These are phyloP conservation scores for Heterotis niloticus DNA, from an alignment of 2,113 vertebrate species.

Conservation along the genomic window DNA sequence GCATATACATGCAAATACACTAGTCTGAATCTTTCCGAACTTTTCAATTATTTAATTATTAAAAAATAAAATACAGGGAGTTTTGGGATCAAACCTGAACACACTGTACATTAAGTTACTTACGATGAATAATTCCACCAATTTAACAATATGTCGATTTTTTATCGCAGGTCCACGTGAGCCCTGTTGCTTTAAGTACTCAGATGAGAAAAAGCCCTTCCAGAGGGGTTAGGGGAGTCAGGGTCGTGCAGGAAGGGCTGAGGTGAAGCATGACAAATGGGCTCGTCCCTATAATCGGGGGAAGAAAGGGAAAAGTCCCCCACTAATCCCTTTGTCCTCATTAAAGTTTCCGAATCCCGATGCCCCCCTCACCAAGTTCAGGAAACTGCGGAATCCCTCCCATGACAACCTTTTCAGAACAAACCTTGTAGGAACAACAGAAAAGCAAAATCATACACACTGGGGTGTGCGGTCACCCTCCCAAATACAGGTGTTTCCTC, in stretches of 20 bases:
- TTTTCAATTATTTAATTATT: too few species aligned
- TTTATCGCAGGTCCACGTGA: slow-evolving; percentile 28
- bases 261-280: slow-evolving; percentile 55
- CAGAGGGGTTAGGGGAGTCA: slow-evolving; percentile 40
- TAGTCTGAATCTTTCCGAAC: too few species aligned
- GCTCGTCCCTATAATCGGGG: slow-evolving; percentile 52
- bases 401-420: neutral
- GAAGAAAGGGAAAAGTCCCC: slow-evolving; percentile 49
- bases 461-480: neutral
- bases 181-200: slow-evolving; percentile 1
- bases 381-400: neutral
- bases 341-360: slow-evolving; percentile 45
- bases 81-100: too few species aligned
- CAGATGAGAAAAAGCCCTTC: slow-evolving; percentile 41
- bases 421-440: neutral
- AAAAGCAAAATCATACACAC: neutral
- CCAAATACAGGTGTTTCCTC: neutral
- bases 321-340: slow-evolving; percentile 55
- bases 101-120: too few species aligned
- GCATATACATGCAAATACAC: neutral
- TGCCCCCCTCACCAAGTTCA: neutral
- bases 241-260: slow-evolving; percentile 43
- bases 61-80: neutral
- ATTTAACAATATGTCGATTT: too few species aligned
- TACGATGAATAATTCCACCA: too few species aligned